Evolutionary conservation across 1,140 invertebrate species (phyloP), one percentile per base, ranked within the genome.

Genomic region (Drosophila quadrilineata): DNA sequence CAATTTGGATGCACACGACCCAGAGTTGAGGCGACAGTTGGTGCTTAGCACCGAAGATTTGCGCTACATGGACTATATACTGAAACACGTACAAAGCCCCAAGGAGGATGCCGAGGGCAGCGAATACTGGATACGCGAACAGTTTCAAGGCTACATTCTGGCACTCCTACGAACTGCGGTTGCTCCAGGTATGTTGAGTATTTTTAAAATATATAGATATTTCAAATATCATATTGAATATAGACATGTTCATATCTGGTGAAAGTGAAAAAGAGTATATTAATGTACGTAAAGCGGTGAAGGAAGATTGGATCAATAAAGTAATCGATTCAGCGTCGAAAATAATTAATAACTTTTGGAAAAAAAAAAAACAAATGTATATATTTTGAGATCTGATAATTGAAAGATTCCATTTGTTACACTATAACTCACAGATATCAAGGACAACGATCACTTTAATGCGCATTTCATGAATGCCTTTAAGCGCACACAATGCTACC

Each of bases 61-160:
- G 6, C 92, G 98, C 87, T 99, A 99, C 91, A 97, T 96, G 33
- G 98, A 99, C 89, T 96, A 96, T 87, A 91, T 99, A 21, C 94
- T 98, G 3, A 94, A 96, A 54, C 95, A 96, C 89, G 97, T 97
- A 0, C 92, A 94, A 10, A 92, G 94, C 53, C 94, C 95, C 8
- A 93, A 94, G 68, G 93, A 95, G 75, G 95, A 97, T 90, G 93
- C 93, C 22, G 96, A 97, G 91, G 97, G 97, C 10, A 95, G 96
- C 19, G 96, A 98, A 87, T 95, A 98, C 74, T 99, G 98, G 98
- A 95, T 99, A 31, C 91, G 98, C 69, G 94, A 96, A 29, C 98
- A 99, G 89, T 99, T 99, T 90, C 94, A 95, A 71, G 93, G 95
- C 40, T 99, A 99, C 89, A 92, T 99, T 31, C 91, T 98, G 56